Evolutionary conservation across 2,888 invertebrate species (phyloP), one percentile per base, ranked within the genome.

Genomic region (Apocheima hispidaria): DNA sequence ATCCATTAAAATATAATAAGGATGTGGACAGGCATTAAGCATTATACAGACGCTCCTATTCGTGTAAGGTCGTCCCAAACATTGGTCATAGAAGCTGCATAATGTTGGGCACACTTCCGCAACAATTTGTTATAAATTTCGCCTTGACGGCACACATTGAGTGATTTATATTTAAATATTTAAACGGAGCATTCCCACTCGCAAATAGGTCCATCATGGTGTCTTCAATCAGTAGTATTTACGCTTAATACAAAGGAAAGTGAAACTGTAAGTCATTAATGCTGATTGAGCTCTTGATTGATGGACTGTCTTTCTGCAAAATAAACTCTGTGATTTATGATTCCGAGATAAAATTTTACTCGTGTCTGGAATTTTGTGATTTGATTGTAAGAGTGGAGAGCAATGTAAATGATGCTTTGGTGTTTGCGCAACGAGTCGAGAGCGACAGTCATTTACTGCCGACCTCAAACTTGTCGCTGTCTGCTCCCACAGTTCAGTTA

Each of bases 381-480:
- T 66, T 64, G 53, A 58, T 50, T 44, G 57, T 63, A 57, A 53
- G 59, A 44, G 49, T 66, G 48, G 66, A 63, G 68, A 75, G 69
- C 64, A 58, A 73, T 75, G 73, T 74, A 75, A 82, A 75, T 76
- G 74, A 75, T 74, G 74, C 56, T 48, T 46, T 56, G 50, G 55
- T 49, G 72, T 82, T 87, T 88, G 80, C 85, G 84, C 84, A 86
- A 87, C 73, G 55, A 74, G 72, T 73, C 71, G 73, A 68, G 77
- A 77, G 80, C 77, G 82, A 82, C 83, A 82, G 79, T 82, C 82
- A 87, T 84, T 85, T 81, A 83, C 79, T 69, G 66, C 36, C 75
- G 79, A 77, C 90, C 90, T 88, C 84, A 87, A 87, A 89, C 90
- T 90, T 90, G 88, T 83, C 72, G 78, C 79, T 69, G 75, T 78